These are phyloP conservation scores for Aphaenogaster ashmeadi DNA, from an alignment of 1,140 invertebrate species.

Conservation along the genomic window DNA sequence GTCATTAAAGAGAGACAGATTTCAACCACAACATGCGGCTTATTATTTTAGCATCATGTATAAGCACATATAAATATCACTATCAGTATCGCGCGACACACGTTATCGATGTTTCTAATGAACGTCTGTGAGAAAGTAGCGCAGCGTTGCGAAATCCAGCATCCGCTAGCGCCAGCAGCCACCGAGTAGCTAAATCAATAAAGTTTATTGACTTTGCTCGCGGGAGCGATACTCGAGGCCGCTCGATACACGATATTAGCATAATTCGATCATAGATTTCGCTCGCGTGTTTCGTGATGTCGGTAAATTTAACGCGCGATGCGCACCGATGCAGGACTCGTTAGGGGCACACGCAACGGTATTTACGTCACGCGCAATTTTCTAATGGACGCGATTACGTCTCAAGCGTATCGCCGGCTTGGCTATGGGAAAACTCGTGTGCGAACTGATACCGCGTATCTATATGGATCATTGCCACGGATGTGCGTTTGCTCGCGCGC, in stretches of 20 bases:
- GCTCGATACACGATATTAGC: conserved; percentile 38
- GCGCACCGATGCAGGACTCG: neutral
- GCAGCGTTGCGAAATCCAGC: neutral
- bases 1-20: neutral
- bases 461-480: conserved; percentile 22
- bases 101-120: conserved; percentile 22
- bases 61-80: neutral
- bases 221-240: conserved; percentile 21
- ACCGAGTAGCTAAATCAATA: conserved; percentile 40
- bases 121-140: neutral
- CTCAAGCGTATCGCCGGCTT: neutral
- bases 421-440: conserved; percentile 15
- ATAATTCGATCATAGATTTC: conserved; percentile 47
- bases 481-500: conserved; percentile 9
- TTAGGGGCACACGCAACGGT: conserved; percentile 24
- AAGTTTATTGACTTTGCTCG: conserved; percentile 50
- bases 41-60: neutral
- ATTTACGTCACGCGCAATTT: conserved; percentile 29
- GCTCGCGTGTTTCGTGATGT: conserved; percentile 20
- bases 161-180: neutral
- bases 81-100: conserved; percentile 5
- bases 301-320: conserved; percentile 40
- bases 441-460: conserved; percentile 35
- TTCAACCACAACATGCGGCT: neutral
- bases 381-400: conserved; percentile 15